These are phyloP conservation scores for Spatula versicolor DNA, from an alignment of 2,797 vertebrate species.

Conservation along the genomic window DNA sequence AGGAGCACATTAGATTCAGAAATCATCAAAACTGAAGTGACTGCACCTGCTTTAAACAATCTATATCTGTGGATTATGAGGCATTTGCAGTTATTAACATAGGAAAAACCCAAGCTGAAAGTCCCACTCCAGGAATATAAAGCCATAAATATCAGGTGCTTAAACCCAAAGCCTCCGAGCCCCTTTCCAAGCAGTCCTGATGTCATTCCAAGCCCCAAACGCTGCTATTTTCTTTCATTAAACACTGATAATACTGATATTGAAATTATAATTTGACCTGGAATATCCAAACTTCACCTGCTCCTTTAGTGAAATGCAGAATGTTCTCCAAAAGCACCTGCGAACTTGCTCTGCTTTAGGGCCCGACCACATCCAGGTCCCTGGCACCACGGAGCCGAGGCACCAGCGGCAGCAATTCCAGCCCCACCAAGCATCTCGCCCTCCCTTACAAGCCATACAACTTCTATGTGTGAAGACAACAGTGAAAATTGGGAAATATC, in stretches of 20 bases:
- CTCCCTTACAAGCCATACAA: not conserved
- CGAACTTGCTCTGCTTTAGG: not conserved
- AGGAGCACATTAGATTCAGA: not conserved
- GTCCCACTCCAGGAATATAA: not conserved
- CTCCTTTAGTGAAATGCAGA: not conserved
- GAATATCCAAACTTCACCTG: not conserved
- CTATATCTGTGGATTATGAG: rapidly evolving
- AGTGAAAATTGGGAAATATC: not conserved
- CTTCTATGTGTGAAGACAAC: rapidly evolving
- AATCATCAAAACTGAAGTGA: not conserved
- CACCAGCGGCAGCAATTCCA: not conserved
- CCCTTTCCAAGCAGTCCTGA: not conserved
- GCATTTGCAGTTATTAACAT: not conserved
- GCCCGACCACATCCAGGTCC: not conserved
- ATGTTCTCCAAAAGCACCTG: not conserved
- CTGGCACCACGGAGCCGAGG: not conserved
- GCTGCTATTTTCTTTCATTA: not conserved
- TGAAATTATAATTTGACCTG: not conserved
- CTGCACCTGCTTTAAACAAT: not conserved
- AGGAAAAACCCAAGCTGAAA: not conserved
- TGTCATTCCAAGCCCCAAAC: rapidly evolving
- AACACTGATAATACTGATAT: not conserved
- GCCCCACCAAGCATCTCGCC: not conserved
- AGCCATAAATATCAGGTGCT: not conserved
- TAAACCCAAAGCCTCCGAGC: not conserved